Conservation (phyloP, 2,797 vertebrate genomes). For the Agapornis canus region DNA sequence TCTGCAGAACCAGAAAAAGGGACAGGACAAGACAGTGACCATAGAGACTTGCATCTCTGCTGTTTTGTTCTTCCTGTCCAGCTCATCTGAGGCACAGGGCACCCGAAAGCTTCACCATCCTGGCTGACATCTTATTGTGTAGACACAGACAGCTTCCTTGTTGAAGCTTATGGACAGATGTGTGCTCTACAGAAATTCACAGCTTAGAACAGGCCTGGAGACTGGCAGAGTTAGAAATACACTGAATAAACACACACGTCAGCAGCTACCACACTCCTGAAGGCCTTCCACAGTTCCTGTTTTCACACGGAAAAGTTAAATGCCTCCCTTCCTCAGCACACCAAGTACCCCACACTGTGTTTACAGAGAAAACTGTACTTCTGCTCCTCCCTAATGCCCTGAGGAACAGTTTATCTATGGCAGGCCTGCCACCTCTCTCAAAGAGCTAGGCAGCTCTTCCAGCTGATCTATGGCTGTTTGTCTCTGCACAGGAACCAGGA, state of each 20-base stretch:
- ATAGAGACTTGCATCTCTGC: not conserved
- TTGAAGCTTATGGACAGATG: not conserved
- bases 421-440: not conserved
- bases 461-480: not conserved
- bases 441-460: not conserved
- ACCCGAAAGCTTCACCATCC: not conserved
- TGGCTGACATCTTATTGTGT: not conserved
- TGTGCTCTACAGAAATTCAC: not conserved
- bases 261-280: not conserved
- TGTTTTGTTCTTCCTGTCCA: not conserved
- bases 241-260: not conserved
- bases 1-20: not conserved
- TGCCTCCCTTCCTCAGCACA: not conserved
- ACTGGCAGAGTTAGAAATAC: not conserved
- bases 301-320: not conserved
- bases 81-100: not conserved
- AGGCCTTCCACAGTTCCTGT: not conserved
- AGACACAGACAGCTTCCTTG: not conserved
- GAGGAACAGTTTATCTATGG: not conserved
- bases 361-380: not conserved
- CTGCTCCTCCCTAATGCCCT: not conserved
- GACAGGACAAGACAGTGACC: not conserved
- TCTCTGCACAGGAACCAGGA: fast-evolving
- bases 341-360: not conserved
- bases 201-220: not conserved